Base-by-base conservation (phyloP, 2,113 vertebrate species). In the Hymenochirus boettgeri region DNA sequence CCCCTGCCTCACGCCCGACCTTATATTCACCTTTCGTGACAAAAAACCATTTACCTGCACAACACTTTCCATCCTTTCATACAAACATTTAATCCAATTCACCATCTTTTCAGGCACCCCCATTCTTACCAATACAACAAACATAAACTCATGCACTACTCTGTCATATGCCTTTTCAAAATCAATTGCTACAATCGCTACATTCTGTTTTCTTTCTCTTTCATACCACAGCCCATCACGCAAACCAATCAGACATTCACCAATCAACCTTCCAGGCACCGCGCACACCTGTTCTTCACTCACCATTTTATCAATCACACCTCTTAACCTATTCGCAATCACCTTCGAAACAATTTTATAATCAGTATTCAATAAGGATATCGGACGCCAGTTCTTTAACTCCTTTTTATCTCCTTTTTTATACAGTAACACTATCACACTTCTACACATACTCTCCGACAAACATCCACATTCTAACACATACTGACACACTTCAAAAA, bases 11-110 rank as follows among this genome's bases (percentile, higher is more conserved):
- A n/a, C n/a, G n/a, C n/a, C n/a, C n/a, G n/a, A n/a, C n/a, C n/a
- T n/a, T n/a, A n/a, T n/a, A n/a, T n/a, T n/a, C n/a, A 2, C 10
- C 11, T 17, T 9, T 0, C 0, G 15, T 0, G 5, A 23, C 1
- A 3, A 50, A 1, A 3, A 15, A 0, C 27, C 18, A 9, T 11
- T 26, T 3, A 3, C 13, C 1, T n/a, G 1, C 8, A 35, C 1
- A 1, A 17, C 0, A 5, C 3, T 0, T 11, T 18, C 11, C 8
- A 6, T 0, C 1, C 22, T 1, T 4, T 4, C 1, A 10, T n/a
- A 1, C 5, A 22, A 18, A 4, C 8, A 9, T 2, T 4, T 27
- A 1, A 22, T 10, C 24, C 23, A 17, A 2, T 1, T 0, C 8
- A 57, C 2, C 17, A 57, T 3, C n/a, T 5, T 6, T 23, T 39